Evolutionary conservation across 2,888 invertebrate genomes (phyloP).

Genomic region (Pterobdella sp.): DNA sequence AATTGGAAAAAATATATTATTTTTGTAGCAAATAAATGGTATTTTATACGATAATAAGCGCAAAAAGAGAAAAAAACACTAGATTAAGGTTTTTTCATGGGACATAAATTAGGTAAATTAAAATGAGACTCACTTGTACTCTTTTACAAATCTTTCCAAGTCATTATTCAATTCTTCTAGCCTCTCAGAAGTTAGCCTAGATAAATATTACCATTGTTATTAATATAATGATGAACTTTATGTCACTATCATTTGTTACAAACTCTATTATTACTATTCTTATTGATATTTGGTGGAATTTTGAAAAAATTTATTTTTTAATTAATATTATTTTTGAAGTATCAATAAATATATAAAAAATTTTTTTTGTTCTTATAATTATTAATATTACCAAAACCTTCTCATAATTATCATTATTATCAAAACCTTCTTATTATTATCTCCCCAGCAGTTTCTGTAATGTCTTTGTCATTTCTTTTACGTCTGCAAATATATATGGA

Average conservation of each 20-base stretch:
- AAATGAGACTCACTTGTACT: conserved; percentile 56
- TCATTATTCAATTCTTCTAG: conserved; percentile 67
- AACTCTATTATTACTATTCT: background rate
- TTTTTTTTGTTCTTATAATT: background rate
- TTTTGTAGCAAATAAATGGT: background rate
- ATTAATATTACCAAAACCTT: conserved; percentile 44
- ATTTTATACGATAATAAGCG: background rate
- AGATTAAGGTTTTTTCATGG: background rate
- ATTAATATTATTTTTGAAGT: background rate
- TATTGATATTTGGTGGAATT: no score
- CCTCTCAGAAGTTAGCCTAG: conserved; percentile 65
- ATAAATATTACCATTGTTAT: background rate
- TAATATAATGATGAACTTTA: background rate
- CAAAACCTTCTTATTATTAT: conserved; percentile 62
- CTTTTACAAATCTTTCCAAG: conserved; percentile 64
- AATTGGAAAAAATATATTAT: background rate
- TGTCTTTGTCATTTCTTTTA: conserved; percentile 57
- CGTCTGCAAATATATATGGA: no score
- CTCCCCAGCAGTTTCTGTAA: conserved; percentile 52
- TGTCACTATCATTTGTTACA: no score
- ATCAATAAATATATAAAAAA: background rate
- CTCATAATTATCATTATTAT: conserved; percentile 53
- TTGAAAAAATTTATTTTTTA: no score
- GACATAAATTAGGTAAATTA: background rate
- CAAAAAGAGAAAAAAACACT: background rate